Percentiles rank a stretch among this genome's conserved stretches.
Conservation (phyloP, 92 coral and sea anemone species). For the Paramuricea clavata region DNA sequence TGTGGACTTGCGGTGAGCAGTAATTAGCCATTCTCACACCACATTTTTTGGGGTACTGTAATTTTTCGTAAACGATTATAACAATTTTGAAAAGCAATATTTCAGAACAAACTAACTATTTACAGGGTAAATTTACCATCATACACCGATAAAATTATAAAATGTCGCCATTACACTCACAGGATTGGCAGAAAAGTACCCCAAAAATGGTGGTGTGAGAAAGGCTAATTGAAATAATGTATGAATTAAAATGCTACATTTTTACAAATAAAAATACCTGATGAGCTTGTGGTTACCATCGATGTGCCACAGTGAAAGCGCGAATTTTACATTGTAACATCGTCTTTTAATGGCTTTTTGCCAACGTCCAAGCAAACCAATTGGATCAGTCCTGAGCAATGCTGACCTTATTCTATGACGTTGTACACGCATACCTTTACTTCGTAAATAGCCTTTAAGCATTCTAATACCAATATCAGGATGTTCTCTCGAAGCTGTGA, state of each 20-base stretch:
- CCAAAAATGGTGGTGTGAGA: too few species aligned
- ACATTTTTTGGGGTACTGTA: too few species aligned
- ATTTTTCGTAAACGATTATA: background rate
- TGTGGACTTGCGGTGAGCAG: too few species aligned
- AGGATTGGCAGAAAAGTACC: too few species aligned
- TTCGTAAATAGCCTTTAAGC: slow-evolving; percentile 57
- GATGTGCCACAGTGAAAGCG: slow-evolving; percentile 72
- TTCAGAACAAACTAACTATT: background rate
- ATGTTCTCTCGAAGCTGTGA: slow-evolving; percentile 40
- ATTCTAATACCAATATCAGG: slow-evolving; percentile 65
- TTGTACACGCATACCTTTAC: slow-evolving; percentile 74
- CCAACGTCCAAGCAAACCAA: slow-evolving; percentile 73
- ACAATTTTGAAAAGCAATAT: background rate
- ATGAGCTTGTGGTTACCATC: slow-evolving; percentile 74
- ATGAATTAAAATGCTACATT: too few species aligned
- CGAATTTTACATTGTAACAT: slow-evolving; percentile 64
- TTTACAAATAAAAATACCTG: too few species aligned
- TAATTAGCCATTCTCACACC: too few species aligned
- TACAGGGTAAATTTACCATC: background rate
- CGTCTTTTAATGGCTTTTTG: slow-evolving; percentile 59
- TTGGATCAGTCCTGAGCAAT: slow-evolving; percentile 72
- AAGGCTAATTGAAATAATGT: too few species aligned
- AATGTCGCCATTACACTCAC: too few species aligned
- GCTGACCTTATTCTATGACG: slow-evolving; percentile 67
- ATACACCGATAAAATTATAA: too few species aligned